phyloP scores from a whole-genome alignment of 2,888 invertebrate genomes.

The Leptinotarsa rubiginosa region DNA sequence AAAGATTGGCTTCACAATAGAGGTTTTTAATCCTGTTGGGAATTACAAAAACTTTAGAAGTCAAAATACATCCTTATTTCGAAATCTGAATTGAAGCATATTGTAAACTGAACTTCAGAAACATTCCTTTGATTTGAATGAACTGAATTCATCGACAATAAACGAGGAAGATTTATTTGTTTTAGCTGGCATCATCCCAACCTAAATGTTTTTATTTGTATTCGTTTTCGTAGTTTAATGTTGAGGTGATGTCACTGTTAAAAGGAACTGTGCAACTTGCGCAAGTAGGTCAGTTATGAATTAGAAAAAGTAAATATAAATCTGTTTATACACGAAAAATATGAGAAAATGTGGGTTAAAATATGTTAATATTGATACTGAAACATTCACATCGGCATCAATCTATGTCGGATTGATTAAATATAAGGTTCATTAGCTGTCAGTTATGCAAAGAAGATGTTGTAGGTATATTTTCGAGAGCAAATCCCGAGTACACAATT shows the following conservation, averaged over 20 bases:
- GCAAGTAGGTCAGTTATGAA: slow-evolving; percentile 30
- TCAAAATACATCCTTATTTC: too few relatives aligned
- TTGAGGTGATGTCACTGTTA: slow-evolving; percentile 27
- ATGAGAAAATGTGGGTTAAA: not conserved
- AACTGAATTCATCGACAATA: not conserved
- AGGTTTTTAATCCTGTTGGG: too few relatives aligned
- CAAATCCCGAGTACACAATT: too few relatives aligned
- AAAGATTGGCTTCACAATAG: too few relatives aligned
- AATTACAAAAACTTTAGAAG: too few relatives aligned
- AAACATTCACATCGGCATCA: too few relatives aligned
- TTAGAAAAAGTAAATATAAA: slow-evolving; percentile 21
- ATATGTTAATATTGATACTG: not conserved
- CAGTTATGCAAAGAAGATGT: too few relatives aligned
- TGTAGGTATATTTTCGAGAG: too few relatives aligned
- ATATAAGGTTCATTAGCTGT: too few relatives aligned
- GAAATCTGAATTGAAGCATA: not conserved
- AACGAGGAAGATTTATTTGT: slow-evolving; percentile 7
- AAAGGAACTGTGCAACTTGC: slow-evolving; percentile 22
- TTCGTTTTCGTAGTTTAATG: slow-evolving; percentile 15
- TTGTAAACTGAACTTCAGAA: not conserved
- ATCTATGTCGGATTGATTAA: too few relatives aligned
- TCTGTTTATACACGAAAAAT: not conserved
- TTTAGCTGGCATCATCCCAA: slow-evolving; percentile 26
- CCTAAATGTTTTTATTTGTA: slow-evolving; percentile 27
- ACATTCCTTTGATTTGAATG: not conserved